Evolutionary conservation across 2,888 invertebrate genomes (phyloP), one percentile per base, ranked within the genome.

Genomic region (Callimorpha dominula): DNA sequence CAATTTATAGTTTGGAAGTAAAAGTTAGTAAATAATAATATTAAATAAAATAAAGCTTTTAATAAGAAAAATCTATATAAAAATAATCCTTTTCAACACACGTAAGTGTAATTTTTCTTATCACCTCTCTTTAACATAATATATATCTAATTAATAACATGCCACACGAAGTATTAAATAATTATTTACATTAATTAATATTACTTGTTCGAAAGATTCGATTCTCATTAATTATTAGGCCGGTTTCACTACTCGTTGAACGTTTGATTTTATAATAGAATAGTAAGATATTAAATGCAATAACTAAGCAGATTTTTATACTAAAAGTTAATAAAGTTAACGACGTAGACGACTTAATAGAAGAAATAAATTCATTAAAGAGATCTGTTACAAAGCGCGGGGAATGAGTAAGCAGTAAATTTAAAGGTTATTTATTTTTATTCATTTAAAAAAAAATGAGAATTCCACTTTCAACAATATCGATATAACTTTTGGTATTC

Each of bases 201-300:
- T 76, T 73, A 84, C 9, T 72, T 77, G 80, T 66, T 81, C 79
- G 79, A 81, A 74, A 66, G 43, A 73, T 78, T 86, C 83, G 79
- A 85, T 79, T 86, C 86, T 83, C 84, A 81, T 89, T 93, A 95
- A 91, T 78, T 93, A 94, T 95, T 95, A 95, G 95, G 95, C 95
- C 95, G 95, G 94, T 95, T 82, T 83, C 85, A 94, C 95, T 95
- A 95, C 95, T 95, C 95, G 95, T 92, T 95, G 95, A 88, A 89
- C 70, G 79, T 91, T 87, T 81, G 31, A 57, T 64, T 87, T 86
- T 78, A 75, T 67, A 71, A 70, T 76, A 73, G 71, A 68, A 66
- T 72, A 76, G 49, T 74, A 76, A 85, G 68, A 78, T 73, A 69
- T 64, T 43, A 42, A 11, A 54, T 72, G 49, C 68, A 72, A 68